Evolutionary conservation across 2,888 invertebrate genomes (phyloP), one percentile per base, ranked within the genome.

Genomic region (Brachyopa scutellaris): DNA sequence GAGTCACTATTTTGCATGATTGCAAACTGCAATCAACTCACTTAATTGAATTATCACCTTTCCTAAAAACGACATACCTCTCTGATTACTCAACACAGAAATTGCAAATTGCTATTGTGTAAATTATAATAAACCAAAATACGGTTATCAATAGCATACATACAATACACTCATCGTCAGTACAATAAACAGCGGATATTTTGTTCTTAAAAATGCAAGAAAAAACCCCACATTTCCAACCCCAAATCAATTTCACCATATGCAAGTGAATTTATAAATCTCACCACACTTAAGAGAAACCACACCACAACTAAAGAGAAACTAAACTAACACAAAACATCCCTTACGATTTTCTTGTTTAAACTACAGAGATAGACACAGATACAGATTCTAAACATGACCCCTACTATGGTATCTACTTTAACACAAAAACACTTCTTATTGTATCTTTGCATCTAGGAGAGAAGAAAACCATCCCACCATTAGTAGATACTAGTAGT

Each of bases 211-310:
- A n/a, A n/a, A n/a, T n/a, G n/a, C n/a, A 26, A 33, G 23, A 23
- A 49, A 36, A 26, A 26, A 17, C n/a, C n/a, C 49, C 26, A 26
- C 29, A 26, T 38, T 49, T 8, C 26, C 17, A 55, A 42, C 53
- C 55, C 33, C 26, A 45, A 33, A 11, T 9, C 42, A 26, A 36
- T 45, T 21, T 53, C 66, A 40, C 33, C 33, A 55, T 11, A 17
- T n/a, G n/a, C 33, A 9, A 13, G 7, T 3, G 19, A 47, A 47
- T 45, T 7, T 1, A 40, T 36, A 5, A 0, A 26, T 31, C 9
- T 45, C 67, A 67, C 67, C 67, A 67, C 55, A 36, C 26, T 1
- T 11, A 67, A 67, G 67, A 67, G 67, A 67, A 5, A n/a, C n/a
- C 8, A 11, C 13, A 4, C 33, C 1, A 1, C n/a, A 31, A 57